phyloP scores from a whole-genome alignment of 2,888 invertebrate genomes.

The Psococerastis gibbosa region DNA sequence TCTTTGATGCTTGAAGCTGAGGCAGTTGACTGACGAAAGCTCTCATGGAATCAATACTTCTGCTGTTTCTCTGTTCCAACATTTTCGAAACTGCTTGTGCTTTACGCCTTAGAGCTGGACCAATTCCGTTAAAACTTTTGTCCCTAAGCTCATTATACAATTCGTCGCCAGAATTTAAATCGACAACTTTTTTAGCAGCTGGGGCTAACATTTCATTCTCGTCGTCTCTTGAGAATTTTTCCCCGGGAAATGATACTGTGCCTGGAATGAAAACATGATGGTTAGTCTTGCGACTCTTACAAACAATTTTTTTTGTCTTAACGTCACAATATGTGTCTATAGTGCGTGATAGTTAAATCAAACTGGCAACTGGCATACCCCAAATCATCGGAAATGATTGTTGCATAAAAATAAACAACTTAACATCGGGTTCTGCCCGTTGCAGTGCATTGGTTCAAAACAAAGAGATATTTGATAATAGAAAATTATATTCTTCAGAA shows the following conservation, averaged over 20 bases:
- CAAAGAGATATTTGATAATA: too few species aligned
- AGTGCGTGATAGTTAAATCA: too few species aligned
- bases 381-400: too few species aligned
- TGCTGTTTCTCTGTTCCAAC: conserved; percentile 64
- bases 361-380: too few species aligned
- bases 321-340: too few species aligned
- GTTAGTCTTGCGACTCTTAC: not conserved
- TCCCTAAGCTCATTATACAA: conserved; percentile 73
- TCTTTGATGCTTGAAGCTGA: conserved; percentile 67
- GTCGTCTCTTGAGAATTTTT: conserved; percentile 59
- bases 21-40: conserved; percentile 80
- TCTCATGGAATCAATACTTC: conserved; percentile 88
- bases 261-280: conserved; percentile 25
- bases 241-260: conserved; percentile 66
- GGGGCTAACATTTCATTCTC: conserved; percentile 35
- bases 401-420: too few species aligned
- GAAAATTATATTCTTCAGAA: too few species aligned
- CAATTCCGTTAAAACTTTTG: conserved; percentile 82
- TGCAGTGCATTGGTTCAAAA: too few species aligned
- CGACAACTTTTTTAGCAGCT: conserved; percentile 51
- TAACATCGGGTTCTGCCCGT: too few species aligned
- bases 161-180: conserved; percentile 77
- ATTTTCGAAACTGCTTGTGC: conserved; percentile 73
- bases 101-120: conserved; percentile 64
- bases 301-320: too few species aligned